Percentiles rank a stretch among this genome's conserved stretches.
phyloP scores from a whole-genome alignment of 2,113 vertebrate species.

The Protomyctophum bolini region DNA sequence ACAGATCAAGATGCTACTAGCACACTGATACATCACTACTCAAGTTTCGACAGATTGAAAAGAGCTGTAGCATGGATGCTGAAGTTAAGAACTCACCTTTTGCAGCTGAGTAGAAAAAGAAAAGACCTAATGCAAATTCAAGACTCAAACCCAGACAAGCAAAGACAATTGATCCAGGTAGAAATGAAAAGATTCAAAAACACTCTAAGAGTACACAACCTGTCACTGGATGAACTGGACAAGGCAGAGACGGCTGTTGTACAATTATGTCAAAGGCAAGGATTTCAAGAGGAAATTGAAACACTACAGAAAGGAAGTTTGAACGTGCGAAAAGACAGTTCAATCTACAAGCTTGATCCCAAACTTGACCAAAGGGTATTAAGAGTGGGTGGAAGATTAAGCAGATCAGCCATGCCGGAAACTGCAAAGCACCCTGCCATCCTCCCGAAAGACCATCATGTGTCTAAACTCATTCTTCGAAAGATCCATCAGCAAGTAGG shows the following conservation, averaged over 20 bases:
- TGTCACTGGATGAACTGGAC: not conserved
- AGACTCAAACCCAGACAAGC: not conserved
- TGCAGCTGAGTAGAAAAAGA: not conserved
- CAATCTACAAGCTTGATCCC: not conserved
- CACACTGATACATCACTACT: not conserved
- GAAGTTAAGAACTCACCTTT: not conserved
- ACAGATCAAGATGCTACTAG: not conserved
- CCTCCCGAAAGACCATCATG: not conserved
- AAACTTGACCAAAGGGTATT: not conserved
- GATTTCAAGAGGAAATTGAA: not conserved
- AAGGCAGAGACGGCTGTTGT: not conserved
- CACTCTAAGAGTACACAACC: not conserved
- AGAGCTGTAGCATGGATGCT: not conserved
- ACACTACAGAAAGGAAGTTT: not conserved
- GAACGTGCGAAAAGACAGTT: not conserved
- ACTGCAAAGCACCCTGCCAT: not conserved
- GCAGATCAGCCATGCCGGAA: not conserved
- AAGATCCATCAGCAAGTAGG: not conserved
- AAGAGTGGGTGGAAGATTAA: conserved; percentile 1
- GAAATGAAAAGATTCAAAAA: not conserved
- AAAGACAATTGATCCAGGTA: too few relatives aligned
- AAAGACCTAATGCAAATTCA: not conserved
- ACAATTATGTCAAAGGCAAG: not conserved
- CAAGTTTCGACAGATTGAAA: not conserved
- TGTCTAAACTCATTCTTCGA: not conserved